Evolutionary conservation across 37 sponge, comb jelly and placozoan genomes (phyloP).

Genomic region (Tethya wilhelma): DNA sequence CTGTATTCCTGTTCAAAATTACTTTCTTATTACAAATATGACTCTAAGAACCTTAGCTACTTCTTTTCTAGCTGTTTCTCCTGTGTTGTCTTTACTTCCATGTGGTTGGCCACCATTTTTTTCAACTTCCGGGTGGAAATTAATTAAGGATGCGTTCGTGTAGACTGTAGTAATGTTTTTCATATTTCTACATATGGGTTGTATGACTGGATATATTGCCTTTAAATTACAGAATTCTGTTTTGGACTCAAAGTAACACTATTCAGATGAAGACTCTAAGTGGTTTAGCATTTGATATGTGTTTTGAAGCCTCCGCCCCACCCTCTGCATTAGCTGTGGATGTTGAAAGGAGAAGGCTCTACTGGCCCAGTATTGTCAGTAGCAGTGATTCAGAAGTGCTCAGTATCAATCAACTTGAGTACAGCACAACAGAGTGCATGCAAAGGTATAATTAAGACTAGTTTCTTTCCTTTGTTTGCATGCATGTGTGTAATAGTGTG

Average conservation of each 20-base stretch:
- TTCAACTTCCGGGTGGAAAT: no score
- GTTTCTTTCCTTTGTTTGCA: neutral
- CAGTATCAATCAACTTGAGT: constrained; percentile 32
- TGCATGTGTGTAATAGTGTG: neutral
- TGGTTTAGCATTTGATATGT: constrained; percentile 10
- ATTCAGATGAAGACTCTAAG: constrained; percentile 14
- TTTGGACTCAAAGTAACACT: constrained; percentile 7
- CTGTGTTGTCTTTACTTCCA: no score
- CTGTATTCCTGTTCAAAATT: no score
- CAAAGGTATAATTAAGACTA: constrained; percentile 9
- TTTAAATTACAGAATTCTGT: no score
- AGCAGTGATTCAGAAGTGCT: neutral
- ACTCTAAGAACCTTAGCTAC: no score
- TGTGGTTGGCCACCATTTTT: no score
- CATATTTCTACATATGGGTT: no score
- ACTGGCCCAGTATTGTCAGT: constrained; percentile 10
- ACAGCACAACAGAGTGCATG: constrained; percentile 7
- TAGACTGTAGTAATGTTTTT: no score
- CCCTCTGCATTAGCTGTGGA: constrained; percentile 32
- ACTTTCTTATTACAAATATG: no score
- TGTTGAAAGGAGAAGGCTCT: constrained; percentile 1
- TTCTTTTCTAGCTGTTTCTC: no score
- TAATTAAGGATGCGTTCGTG: no score
- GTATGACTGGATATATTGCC: no score
- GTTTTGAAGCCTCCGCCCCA: neutral